Evolutionary conservation across 1,140 invertebrate genomes (phyloP).

Genomic region (Varroa destructor): DNA sequence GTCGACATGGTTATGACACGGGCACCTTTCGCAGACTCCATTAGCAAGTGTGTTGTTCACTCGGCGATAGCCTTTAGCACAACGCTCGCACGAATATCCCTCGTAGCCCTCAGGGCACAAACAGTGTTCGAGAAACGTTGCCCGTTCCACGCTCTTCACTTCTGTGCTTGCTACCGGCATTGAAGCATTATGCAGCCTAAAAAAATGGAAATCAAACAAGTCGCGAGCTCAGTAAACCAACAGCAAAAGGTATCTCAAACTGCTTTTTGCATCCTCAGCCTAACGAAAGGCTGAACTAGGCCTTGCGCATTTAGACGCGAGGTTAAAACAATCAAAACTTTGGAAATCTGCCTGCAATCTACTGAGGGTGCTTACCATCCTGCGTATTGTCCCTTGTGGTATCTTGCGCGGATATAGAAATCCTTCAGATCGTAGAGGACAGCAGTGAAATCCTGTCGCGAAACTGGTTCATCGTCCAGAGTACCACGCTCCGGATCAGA

Average conservation of each 20-base stretch:
- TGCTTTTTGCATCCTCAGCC: background rate
- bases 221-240: background rate
- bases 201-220: background rate
- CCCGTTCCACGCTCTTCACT: constrained; percentile 36
- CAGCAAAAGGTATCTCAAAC: background rate
- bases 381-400: constrained; percentile 84
- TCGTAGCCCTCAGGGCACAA: constrained; percentile 51
- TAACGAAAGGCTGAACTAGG: too few relatives aligned
- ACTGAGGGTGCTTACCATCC: constrained; percentile 46
- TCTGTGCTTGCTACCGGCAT: constrained; percentile 42
- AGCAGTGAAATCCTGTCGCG: constrained; percentile 62
- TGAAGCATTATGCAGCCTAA: constrained; percentile 42
- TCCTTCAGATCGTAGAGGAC: constrained; percentile 64
- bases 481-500: constrained; percentile 42
- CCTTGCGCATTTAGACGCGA: too few relatives aligned
- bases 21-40: constrained; percentile 64
- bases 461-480: constrained; percentile 46
- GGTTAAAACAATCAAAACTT: too few relatives aligned
- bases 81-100: constrained; percentile 69
- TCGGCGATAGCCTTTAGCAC: constrained; percentile 67
- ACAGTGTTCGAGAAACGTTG: constrained; percentile 46
- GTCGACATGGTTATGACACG: constrained; percentile 74
- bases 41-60: constrained; percentile 47
- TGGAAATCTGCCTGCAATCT: too few relatives aligned
- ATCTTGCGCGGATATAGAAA: constrained; percentile 73